phyloP scores from a whole-genome alignment of 2,888 invertebrate genomes.

The Pharmacophagus antenor region DNA sequence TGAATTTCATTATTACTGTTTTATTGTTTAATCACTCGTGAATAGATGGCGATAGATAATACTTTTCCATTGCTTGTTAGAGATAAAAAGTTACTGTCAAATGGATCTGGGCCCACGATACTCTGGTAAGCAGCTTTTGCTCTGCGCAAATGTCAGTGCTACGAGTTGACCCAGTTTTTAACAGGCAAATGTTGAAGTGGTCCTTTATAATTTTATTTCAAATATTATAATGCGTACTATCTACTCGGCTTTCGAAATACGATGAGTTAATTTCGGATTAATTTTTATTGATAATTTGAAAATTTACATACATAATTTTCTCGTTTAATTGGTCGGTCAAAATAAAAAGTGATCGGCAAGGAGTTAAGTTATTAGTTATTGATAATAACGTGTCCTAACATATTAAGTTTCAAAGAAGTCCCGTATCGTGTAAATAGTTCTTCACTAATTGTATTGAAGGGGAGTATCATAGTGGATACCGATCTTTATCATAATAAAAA shows the following conservation, averaged over 20 bases:
- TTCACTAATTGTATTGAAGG: no score
- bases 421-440: no score
- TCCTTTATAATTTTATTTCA: conserved; percentile 27
- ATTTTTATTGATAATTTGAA: no score
- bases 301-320: no score
- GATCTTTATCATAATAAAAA: no score
- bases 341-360: no score
- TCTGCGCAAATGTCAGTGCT: conserved; percentile 15
- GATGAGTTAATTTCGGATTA: not conserved
- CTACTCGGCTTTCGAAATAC: conserved; percentile 9
- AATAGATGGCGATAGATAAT: conserved; percentile 20
- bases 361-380: no score
- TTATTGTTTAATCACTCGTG: conserved; percentile 18
- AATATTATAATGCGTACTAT: conserved; percentile 13
- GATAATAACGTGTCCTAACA: no score
- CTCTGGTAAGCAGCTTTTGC: conserved; percentile 19
- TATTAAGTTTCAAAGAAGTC: no score
- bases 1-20: no score
- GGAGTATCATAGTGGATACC: no score
- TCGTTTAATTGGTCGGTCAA: no score
- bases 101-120: conserved; percentile 13
- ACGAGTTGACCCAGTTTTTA: conserved; percentile 23
- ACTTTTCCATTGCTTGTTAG: conserved; percentile 20
- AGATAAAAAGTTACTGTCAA: conserved; percentile 24
- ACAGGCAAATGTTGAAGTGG: conserved; percentile 23